phyloP scores from a whole-genome alignment of 2,888 invertebrate species.

The Julus scanicus region DNA sequence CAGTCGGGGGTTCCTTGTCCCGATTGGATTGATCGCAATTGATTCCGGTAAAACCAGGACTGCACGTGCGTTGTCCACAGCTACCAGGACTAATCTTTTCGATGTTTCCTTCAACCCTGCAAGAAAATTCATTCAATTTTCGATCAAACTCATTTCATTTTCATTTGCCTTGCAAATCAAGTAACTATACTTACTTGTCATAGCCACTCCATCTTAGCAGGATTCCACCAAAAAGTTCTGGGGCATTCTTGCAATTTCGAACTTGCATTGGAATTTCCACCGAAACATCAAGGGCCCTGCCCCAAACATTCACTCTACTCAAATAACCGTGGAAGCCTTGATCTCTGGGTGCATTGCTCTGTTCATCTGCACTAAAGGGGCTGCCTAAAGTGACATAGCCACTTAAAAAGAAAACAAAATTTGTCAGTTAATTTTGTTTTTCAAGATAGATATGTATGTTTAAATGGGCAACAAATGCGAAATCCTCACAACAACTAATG shows the following conservation, averaged over 20 bases:
- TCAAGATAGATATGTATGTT: not conserved
- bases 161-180: not conserved
- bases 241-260: constrained; percentile 89
- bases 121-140: not conserved
- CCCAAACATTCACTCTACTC: constrained; percentile 95
- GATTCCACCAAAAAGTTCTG: constrained; percentile 86
- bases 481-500: not conserved
- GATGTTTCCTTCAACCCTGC: constrained; percentile 80
- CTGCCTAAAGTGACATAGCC: constrained; percentile 93
- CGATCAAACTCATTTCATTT: not conserved
- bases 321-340: constrained; percentile 95
- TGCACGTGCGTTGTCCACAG: constrained; percentile 89
- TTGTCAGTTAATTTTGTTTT: not conserved
- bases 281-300: constrained; percentile 87
- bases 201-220: constrained; percentile 94
- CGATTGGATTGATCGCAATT: constrained; percentile 86
- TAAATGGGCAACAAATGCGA: not conserved
- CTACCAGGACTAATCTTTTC: constrained; percentile 91
- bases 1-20: constrained; percentile 85
- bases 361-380: constrained; percentile 79
- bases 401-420: constrained; percentile 64
- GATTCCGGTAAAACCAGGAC: constrained; percentile 84
- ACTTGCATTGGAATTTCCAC: constrained; percentile 87
- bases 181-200: constrained; percentile 71
- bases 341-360: constrained; percentile 83